Base-by-base conservation (phyloP, 2,888 invertebrate species). In the Brenthis daphne region DNA sequence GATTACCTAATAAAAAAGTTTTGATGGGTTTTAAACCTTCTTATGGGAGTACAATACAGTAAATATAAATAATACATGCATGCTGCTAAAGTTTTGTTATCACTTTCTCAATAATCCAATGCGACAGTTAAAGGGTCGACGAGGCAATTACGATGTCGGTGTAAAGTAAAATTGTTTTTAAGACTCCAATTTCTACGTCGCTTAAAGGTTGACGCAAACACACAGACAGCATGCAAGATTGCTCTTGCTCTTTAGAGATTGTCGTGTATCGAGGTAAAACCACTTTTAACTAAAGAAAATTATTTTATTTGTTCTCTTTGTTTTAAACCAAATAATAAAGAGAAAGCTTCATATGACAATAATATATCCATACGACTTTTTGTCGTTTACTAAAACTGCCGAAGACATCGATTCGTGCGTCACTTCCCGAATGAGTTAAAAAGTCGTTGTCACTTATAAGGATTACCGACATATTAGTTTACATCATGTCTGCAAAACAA, bases 391-490 rank as follows among this genome's bases (percentile, higher is more conserved):
- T 24, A 67, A 63, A 57, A 57, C 48, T 24, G 50, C 53, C 24
- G 61, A 64, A 57, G 50, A 70, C 64, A 67, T 64, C 37, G 70
- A 67, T 64, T 67, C 64, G 8, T 50, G 64, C 55, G 58, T 64
- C 67, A 67, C 43, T 64, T 16, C 55, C 43, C 51, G 47, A 53
- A 51, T 16, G n/a, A 51, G 68, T 58, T 65, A 68, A 65, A 53
- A 65, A 71, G 20, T 57, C 51, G 67, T 68, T 33, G 63, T 50
- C 70, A 68, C 70, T 70, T 70, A 65, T 57, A 65, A 57, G 70
- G 70, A 68, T 72, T 72, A 70, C 65, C 63, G 60, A 68, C 72
- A 70, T 67, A 66, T 73, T 68, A 65, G 55, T 64, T 69, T 67
- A 69, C 69, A 37, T 55, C 53, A 61, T 20, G 65, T 66, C 65